Evolutionary conservation across 2,113 vertebrate species (phyloP).

Genomic region (Grus americana): DNA sequence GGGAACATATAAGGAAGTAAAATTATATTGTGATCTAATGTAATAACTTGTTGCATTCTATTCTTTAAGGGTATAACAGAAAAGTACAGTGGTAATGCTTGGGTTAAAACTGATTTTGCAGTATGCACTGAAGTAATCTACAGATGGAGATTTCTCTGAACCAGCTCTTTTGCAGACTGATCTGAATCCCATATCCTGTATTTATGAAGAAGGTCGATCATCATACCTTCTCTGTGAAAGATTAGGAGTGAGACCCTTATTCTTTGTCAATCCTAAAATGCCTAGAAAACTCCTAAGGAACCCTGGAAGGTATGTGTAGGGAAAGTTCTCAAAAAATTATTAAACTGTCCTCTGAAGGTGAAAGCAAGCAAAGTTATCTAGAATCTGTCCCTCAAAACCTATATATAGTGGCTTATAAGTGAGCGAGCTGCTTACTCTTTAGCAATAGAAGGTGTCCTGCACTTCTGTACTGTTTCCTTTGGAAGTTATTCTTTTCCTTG

Average conservation of each 20-base stretch:
- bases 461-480: background rate
- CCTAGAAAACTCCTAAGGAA: background rate
- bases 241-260: background rate
- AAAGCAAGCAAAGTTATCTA: background rate
- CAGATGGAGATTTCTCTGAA: background rate
- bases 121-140: background rate
- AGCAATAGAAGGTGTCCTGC: background rate
- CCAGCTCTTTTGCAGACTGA: background rate
- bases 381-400: background rate
- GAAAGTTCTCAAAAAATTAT: background rate
- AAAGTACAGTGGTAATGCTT: background rate
- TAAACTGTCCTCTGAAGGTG: background rate
- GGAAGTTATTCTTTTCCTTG: background rate
- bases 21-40: background rate
- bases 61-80: background rate
- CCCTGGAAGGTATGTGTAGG: background rate
- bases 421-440: background rate
- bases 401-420: background rate
- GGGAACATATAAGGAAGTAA: background rate
- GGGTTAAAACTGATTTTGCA: background rate
- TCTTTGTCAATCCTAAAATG: background rate
- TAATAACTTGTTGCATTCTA: background rate
- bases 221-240: background rate
- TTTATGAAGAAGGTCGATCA: background rate
- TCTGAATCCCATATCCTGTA: background rate